These are phyloP conservation scores for Peromyscus aztecus DNA, from an alignment of 2,797 vertebrate species.

Conservation along the genomic window DNA sequence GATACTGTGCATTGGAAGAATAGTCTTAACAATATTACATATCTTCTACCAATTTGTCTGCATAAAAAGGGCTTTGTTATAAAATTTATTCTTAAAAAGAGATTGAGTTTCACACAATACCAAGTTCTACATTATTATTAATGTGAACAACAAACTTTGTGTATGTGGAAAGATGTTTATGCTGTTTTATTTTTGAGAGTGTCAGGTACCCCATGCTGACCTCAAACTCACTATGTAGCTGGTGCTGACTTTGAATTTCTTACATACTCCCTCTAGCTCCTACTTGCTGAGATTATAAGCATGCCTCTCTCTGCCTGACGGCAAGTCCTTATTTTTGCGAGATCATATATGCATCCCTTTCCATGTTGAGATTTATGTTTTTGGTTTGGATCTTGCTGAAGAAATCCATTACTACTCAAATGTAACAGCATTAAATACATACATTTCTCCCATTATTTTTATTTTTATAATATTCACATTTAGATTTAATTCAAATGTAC, in stretches of 20 bases:
- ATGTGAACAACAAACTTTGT: background rate
- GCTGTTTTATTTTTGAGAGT: background rate
- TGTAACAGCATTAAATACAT: background rate
- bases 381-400: background rate
- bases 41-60: background rate
- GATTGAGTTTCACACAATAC: background rate
- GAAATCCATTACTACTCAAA: background rate
- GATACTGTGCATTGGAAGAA: background rate
- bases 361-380: background rate
- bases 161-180: no score
- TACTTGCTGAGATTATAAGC: background rate
- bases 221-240: background rate
- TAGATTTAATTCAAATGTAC: background rate
- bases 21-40: background rate
- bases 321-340: background rate
- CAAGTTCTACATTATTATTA: background rate
- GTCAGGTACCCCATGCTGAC: background rate
- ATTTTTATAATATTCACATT: background rate
- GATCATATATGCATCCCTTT: background rate
- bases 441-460: background rate
- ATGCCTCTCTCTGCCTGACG: background rate
- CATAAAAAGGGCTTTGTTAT: background rate
- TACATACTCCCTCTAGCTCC: background rate
- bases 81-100: slow-evolving; percentile 26
- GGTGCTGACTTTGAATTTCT: background rate